phyloP scores from a whole-genome alignment of 2,113 vertebrate genomes.

The Lynx canadensis region DNA sequence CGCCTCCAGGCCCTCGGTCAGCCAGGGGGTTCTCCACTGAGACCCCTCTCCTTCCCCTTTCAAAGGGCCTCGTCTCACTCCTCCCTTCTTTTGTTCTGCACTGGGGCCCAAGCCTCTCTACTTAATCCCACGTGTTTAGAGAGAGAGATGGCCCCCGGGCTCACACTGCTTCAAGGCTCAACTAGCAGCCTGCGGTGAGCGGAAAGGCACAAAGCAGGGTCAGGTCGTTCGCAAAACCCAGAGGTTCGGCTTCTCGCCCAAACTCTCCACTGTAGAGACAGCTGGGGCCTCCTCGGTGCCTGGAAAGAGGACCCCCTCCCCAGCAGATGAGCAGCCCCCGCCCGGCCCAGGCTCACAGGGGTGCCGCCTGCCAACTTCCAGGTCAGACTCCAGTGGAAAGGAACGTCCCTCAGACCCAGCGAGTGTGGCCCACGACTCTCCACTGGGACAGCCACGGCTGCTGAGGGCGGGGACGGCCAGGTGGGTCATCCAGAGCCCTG shows the following conservation, averaged over 20 bases:
- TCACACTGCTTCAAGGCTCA: neutral
- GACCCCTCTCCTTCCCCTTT: neutral
- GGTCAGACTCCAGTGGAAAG: neutral
- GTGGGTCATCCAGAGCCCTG: fast-evolving
- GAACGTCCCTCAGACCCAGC: neutral
- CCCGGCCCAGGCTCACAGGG: neutral
- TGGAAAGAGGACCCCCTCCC: neutral
- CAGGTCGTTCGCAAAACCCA: neutral
- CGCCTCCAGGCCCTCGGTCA: fast-evolving
- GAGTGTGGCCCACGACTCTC: neutral
- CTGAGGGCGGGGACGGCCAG: neutral
- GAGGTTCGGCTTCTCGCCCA: neutral
- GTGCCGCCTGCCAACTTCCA: no score
- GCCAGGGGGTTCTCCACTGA: fast-evolving
- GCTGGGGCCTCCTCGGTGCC: neutral
- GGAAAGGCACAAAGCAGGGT: neutral
- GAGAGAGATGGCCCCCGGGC: neutral
- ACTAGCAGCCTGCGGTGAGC: fast-evolving
- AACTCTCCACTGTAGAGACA: fast-evolving
- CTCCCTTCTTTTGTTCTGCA: neutral
- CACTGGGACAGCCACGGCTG: neutral
- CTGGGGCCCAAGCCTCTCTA: no score
- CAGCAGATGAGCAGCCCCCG: neutral
- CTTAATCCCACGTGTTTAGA: neutral
- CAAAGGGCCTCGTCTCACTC: fast-evolving